These are phyloP conservation scores for Mus pahari DNA, from an alignment of 2,113 vertebrate genomes.

Conservation along the genomic window DNA sequence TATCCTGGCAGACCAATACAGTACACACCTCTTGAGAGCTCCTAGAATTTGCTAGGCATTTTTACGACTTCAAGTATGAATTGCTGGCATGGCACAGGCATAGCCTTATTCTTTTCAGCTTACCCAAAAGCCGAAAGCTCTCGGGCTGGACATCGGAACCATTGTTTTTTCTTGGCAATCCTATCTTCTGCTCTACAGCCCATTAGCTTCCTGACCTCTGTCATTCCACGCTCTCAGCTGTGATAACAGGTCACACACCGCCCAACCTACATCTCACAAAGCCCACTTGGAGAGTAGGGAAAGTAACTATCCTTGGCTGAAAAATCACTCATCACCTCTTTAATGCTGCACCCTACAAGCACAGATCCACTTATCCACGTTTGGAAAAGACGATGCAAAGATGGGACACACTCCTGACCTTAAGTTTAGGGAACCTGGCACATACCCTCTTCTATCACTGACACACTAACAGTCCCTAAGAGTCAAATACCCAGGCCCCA, in stretches of 20 bases:
- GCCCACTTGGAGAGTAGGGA: not conserved
- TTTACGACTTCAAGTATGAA: constrained; percentile 15
- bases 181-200: not conserved
- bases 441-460: not conserved
- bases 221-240: not conserved
- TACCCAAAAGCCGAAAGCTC: not conserved
- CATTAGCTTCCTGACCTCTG: not conserved
- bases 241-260: not conserved
- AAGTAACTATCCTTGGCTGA: not conserved
- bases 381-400: not conserved
- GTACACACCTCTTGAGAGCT: not conserved
- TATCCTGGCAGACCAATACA: not conserved
- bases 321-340: constrained; percentile 5
- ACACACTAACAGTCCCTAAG: not conserved
- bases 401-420: not conserved
- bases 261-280: not conserved
- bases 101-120: not conserved
- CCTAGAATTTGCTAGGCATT: not conserved
- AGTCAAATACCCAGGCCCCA: not conserved
- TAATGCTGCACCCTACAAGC: not conserved
- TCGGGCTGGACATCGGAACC: not conserved
- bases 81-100: not conserved
- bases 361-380: not conserved
- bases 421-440: not conserved
- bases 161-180: not conserved